A percentile compares a stretch with the other conserved stretches of the same genome.
These are phyloP conservation scores for Naja naja DNA, from an alignment of 2,113 vertebrate species.

Conservation along the genomic window DNA sequence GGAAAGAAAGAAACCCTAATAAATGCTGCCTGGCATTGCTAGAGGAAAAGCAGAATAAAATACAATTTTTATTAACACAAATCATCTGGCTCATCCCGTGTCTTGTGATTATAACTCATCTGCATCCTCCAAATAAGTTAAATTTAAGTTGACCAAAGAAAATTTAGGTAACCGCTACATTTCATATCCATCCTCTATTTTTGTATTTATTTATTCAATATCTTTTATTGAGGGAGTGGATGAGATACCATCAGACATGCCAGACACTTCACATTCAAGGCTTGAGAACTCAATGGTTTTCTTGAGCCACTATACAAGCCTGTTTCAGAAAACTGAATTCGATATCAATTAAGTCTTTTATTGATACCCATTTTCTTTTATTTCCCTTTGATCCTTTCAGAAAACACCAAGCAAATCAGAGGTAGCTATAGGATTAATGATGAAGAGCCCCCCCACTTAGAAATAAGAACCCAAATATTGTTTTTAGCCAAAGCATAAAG, in stretches of 20 bases:
- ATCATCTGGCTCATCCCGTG: not conserved
- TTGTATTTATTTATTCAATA: conserved; percentile 59
- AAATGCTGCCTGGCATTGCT: not conserved
- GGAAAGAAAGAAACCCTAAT: not conserved
- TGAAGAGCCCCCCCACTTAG: not conserved
- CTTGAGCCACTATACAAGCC: conserved; percentile 66
- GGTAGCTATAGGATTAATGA: not conserved
- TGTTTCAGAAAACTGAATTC: conserved; percentile 57
- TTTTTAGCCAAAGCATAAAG: not conserved
- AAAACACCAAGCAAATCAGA: not conserved
- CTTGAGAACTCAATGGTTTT: conserved; percentile 69
- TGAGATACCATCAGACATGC: conserved; percentile 77
- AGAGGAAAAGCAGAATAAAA: not conserved
- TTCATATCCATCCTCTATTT: not conserved
- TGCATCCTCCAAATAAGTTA: not conserved
- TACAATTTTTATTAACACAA: not conserved
- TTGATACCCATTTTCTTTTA: not conserved
- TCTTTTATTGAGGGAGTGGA: conserved; percentile 81
- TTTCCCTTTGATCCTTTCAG: not conserved
- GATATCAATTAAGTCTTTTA: conserved; percentile 66
- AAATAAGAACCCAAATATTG: not conserved
- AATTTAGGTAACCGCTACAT: not conserved
- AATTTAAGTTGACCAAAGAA: not conserved
- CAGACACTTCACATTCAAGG: conserved; percentile 81
- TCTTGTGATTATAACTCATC: not conserved